phyloP scores from a whole-genome alignment of 2,113 vertebrate species.

The Scytalopus superciliaris region DNA sequence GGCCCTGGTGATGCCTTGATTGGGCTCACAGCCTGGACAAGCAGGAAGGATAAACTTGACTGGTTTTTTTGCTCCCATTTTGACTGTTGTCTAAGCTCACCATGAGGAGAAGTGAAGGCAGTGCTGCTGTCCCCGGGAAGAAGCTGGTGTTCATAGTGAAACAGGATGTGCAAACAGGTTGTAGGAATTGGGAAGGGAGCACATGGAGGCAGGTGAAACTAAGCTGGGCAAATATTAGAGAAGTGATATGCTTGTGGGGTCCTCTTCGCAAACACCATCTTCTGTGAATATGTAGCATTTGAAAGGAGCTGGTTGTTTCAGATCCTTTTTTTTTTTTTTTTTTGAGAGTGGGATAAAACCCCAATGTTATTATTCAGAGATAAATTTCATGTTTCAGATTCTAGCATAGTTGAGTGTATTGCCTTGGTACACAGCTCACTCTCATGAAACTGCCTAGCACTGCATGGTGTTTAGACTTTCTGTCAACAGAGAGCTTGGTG shows the following conservation, averaged over 20 bases:
- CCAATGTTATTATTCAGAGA: neutral
- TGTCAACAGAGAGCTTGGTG: neutral
- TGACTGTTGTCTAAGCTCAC: neutral
- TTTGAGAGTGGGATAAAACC: neutral
- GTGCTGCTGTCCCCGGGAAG: neutral
- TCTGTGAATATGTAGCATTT: conserved; percentile 29
- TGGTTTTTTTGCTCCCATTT: neutral
- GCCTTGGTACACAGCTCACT: neutral
- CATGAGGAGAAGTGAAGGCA: conserved; percentile 58
- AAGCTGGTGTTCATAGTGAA: conserved; percentile 66
- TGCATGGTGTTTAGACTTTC: neutral
- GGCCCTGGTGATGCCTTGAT: neutral
- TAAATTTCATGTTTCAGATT: neutral
- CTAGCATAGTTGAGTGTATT: neutral
- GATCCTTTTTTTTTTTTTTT: neutral
- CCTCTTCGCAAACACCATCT: neutral
- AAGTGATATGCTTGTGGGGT: conserved; percentile 40
- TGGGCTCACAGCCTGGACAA: neutral
- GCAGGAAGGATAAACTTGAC: neutral
- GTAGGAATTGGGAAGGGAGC: conserved; percentile 60
- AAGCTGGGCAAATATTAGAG: conserved; percentile 23
- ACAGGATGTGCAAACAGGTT: conserved; percentile 68
- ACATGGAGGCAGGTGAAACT: conserved; percentile 44
- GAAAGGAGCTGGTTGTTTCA: conserved; percentile 50
- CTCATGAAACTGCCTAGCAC: neutral